Conservation (phyloP, 2,888 invertebrate genomes). For the Caenorhabditis sinica region DNA sequence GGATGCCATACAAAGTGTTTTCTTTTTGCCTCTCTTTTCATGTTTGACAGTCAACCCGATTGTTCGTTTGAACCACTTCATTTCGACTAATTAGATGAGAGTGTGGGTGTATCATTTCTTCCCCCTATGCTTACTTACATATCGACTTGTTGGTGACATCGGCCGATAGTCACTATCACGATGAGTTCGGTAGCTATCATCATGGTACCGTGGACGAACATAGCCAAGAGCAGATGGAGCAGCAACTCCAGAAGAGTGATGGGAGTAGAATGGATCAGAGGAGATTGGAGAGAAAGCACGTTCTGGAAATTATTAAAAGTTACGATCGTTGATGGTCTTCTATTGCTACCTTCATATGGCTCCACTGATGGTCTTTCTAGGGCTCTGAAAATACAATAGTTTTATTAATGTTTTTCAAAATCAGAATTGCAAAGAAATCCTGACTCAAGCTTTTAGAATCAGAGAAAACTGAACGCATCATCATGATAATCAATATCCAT, state of each 20-base stretch:
- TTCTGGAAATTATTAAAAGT: constrained; percentile 43
- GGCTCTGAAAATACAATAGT: constrained; percentile 58
- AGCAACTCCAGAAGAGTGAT: constrained; percentile 57
- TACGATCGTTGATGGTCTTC: not conserved
- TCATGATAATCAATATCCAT: constrained; percentile 17
- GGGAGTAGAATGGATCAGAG: constrained; percentile 67
- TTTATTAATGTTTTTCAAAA: not conserved
- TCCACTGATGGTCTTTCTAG: constrained; percentile 67
- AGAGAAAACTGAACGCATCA: constrained; percentile 42
- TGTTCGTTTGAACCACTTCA: constrained; percentile 59
- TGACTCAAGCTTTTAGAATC: constrained; percentile 50
- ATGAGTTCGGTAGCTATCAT: constrained; percentile 70
- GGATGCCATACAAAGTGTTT: constrained; percentile 47
- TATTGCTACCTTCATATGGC: constrained; percentile 52
- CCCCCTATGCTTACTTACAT: constrained; percentile 51
- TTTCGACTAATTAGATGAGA: constrained; percentile 58
- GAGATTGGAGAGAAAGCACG: constrained; percentile 67
- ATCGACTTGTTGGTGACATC: constrained; percentile 62
- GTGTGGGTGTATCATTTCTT: constrained; percentile 17
- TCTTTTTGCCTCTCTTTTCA: constrained; percentile 15
- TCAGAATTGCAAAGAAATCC: constrained; percentile 27
- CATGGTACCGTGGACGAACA: constrained; percentile 73
- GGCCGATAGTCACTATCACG: constrained; percentile 54
- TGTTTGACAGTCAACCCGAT: constrained; percentile 20
- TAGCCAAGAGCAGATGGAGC: constrained; percentile 65